These are phyloP conservation scores for Trisateles emortualis DNA, from an alignment of 2,888 invertebrate species.

Conservation along the genomic window DNA sequence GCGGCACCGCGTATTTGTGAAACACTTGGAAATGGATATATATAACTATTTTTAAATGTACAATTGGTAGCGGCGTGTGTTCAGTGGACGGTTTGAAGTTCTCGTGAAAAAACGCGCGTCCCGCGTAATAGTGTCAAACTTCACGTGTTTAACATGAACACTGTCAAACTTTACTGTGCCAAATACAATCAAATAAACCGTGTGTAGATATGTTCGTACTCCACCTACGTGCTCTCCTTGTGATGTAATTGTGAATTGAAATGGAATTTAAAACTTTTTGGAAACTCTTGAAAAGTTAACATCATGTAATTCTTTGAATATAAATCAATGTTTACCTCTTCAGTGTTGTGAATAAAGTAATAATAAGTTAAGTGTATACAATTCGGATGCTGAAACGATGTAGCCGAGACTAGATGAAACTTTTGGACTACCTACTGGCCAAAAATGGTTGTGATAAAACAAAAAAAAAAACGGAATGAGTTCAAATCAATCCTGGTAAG, in stretches of 20 bases:
- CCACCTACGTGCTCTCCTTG: slow-evolving; percentile 50
- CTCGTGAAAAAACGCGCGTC: slow-evolving; percentile 63
- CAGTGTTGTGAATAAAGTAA: slow-evolving; percentile 82
- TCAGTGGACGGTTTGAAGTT: slow-evolving; percentile 67
- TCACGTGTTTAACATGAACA: slow-evolving; percentile 68
- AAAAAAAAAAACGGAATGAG: slow-evolving; percentile 54
- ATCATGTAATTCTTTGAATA: slow-evolving; percentile 72
- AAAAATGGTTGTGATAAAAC: slow-evolving; percentile 78
- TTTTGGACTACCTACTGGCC: slow-evolving; percentile 58
- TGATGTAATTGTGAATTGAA: slow-evolving; percentile 66
- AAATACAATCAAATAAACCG: slow-evolving; percentile 70
- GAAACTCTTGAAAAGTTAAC: slow-evolving; percentile 62
- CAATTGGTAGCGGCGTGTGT: slow-evolving; percentile 70
- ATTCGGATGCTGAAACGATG: slow-evolving; percentile 57
- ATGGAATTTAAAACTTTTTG: slow-evolving; percentile 55
- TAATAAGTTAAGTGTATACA: slow-evolving; percentile 63
- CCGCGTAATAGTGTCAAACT: slow-evolving; percentile 57
- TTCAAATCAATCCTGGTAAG: slow-evolving; percentile 61
- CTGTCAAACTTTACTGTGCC: slow-evolving; percentile 72
- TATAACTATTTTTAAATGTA: slow-evolving; percentile 81
- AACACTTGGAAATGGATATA: slow-evolving; percentile 68
- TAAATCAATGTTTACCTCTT: slow-evolving; percentile 84
- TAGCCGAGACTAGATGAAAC: slow-evolving; percentile 53
- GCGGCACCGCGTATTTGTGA: slow-evolving; percentile 67
- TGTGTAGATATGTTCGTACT: slow-evolving; percentile 59